Evolutionary conservation across 2,113 vertebrate species (phyloP).

Genomic region (Empidonax traillii): DNA sequence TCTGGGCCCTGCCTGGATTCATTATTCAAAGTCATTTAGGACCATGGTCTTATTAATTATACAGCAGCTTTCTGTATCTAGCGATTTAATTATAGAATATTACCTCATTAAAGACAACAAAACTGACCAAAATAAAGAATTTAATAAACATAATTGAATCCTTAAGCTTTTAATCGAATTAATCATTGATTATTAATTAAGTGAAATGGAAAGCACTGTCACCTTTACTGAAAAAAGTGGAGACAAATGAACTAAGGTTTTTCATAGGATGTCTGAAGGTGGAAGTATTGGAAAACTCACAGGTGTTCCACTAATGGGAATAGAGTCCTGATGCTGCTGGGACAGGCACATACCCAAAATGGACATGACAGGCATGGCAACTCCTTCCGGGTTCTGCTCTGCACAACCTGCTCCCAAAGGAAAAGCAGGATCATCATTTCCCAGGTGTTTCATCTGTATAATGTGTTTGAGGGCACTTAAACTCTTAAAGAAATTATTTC

Average conservation of each 20-base stretch:
- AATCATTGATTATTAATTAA: conserved; percentile 44
- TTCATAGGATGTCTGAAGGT: neutral
- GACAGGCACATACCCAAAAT: neutral
- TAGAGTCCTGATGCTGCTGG: neutral
- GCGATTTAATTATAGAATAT: conserved; percentile 22
- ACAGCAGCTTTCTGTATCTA: neutral
- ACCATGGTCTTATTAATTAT: neutral
- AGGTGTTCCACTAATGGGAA: neutral
- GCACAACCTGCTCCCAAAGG: neutral
- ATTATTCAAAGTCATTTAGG: conserved; percentile 20
- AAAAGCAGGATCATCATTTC: neutral
- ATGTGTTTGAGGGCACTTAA: neutral
- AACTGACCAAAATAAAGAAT: conserved; percentile 44
- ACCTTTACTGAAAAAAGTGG: neutral
- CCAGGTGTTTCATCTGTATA: neutral
- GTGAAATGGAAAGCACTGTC: neutral
- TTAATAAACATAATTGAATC: conserved; percentile 31
- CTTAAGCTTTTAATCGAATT: conserved; percentile 26
- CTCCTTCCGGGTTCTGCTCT: neutral
- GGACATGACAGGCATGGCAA: neutral
- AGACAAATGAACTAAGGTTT: neutral
- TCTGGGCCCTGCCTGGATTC: neutral
- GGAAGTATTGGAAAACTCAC: neutral
- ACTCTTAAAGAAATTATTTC: neutral
- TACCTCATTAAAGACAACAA: conserved; percentile 27